Evolutionary conservation across 2,888 invertebrate genomes (phyloP), one percentile per base, ranked within the genome.

Genomic region (Poecilus cupreus): DNA sequence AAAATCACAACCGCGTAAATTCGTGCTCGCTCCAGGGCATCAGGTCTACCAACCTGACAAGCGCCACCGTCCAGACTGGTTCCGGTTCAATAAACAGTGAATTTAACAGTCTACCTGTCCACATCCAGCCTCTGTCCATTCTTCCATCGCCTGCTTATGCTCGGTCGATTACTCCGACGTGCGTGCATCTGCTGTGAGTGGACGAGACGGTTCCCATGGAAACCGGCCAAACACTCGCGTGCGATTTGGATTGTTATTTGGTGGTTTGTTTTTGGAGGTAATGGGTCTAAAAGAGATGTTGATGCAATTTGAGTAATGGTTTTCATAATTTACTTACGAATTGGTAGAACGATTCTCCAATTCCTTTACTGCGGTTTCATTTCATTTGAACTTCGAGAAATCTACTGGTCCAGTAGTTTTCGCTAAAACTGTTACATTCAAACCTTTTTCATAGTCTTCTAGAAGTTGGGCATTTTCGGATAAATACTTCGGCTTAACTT

Each of bases 41-140:
- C 37, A 18, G 11, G 16, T 43, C 51, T 51, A 51, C 20, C 51
- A 18, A 18, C 51, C 3, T 51, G 51, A 51, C 60, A 46, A 72
- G 72, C 72, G 72, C 72, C 46, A 70, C 70, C 20, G 70, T 70
- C 10, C 18, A 22, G 39, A 22, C 46, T 72, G 22, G 72, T 72
- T 72, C 72, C 72, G 72, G 72, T 72, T 72, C 72, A 72, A 8
- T 72, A 46, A 72, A 72, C 72, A 46, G 51, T 18, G 51, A 51
- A 18, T 51, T 51, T 51, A 51, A 18, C 37, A 39, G 39, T 72
- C 24, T 72, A 72, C 72, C 72, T 72, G 72, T 72, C 72, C 72
- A 22, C 20, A 10, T 10, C 10, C 22, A 24, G 51, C 18, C n/a
- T 46, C 46, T 54, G 54, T 54, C 11, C 13, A 20, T 64, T 16